A percentile compares a stretch with the other conserved stretches of the same genome.
phyloP scores from a whole-genome alignment of 2,888 invertebrate species.

The Cheilosia vulpina region DNA sequence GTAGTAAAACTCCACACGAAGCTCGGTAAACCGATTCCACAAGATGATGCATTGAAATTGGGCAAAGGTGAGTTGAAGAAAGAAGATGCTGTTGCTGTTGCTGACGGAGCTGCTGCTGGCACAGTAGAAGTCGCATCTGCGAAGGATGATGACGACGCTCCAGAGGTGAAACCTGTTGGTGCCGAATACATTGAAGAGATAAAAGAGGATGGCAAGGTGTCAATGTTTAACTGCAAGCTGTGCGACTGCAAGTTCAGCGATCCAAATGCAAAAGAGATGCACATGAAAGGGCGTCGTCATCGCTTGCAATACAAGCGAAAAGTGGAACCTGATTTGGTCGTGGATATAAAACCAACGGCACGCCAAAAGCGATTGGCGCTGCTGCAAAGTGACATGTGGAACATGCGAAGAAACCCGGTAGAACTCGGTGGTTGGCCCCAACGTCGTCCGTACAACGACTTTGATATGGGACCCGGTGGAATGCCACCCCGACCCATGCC shows the following conservation, averaged over 20 bases:
- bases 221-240: slow-evolving; percentile 97
- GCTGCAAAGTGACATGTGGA: slow-evolving; percentile 88
- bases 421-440: slow-evolving; percentile 61
- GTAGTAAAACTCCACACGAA: slow-evolving; percentile 96
- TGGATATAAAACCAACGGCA: slow-evolving; percentile 95
- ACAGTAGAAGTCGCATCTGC: slow-evolving; percentile 27
- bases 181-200: slow-evolving; percentile 98
- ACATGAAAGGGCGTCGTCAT: slow-evolving; percentile 98
- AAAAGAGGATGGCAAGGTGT: slow-evolving; percentile 93
- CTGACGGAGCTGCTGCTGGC: slow-evolving; percentile 22
- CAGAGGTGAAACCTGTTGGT: slow-evolving; percentile 93
- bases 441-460: slow-evolving; percentile 79
- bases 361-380: slow-evolving; percentile 91
- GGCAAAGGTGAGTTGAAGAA: slow-evolving; percentile 77
- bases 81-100: slow-evolving; percentile 11
- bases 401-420: slow-evolving; percentile 84
- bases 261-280: slow-evolving; percentile 99
- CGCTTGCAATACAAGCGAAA: slow-evolving; percentile 97
- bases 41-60: slow-evolving; percentile 94
- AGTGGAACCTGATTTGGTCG: slow-evolving; percentile 92
- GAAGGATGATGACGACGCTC: slow-evolving; percentile 82
- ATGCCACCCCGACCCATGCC: slow-evolving; percentile 63
- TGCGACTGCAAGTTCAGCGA: slow-evolving; percentile 99
- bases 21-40: slow-evolving; percentile 97
- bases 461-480: slow-evolving; percentile 65